Percentiles rank a stretch among this genome's conserved stretches.
Conservation (phyloP, 2,888 invertebrate species). For the Noctua fimbriata region DNA sequence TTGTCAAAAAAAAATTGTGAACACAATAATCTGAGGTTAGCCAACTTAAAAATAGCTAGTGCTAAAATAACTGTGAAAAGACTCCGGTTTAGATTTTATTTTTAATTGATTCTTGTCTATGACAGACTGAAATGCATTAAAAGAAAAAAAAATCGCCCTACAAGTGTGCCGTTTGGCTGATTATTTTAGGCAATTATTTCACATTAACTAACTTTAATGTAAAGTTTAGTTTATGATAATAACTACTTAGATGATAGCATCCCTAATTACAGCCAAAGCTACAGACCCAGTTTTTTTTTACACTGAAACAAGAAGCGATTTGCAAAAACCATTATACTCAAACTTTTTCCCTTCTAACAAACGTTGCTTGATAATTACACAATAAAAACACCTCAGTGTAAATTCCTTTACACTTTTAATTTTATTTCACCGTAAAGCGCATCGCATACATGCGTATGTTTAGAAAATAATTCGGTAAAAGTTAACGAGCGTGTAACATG, state of each 20-base stretch:
- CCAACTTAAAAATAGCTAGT: neutral
- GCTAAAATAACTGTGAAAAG: neutral
- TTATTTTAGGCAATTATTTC: neutral
- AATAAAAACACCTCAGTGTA: neutral
- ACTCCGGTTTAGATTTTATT: neutral
- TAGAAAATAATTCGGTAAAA: constrained; percentile 65
- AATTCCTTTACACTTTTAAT: constrained; percentile 3
- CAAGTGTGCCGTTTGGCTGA: neutral
- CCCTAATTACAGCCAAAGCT: too few relatives aligned
- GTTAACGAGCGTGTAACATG: constrained; percentile 69
- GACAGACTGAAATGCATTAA: too few relatives aligned
- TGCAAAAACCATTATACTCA: neutral
- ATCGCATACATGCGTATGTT: constrained; percentile 45
- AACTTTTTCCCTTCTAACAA: neutral
- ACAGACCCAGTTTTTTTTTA: neutral
- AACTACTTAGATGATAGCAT: neutral
- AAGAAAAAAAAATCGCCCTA: neutral
- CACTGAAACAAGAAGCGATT: neutral
- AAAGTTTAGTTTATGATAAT: neutral
- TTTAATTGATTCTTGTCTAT: neutral
- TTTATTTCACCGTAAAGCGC: constrained; percentile 25
- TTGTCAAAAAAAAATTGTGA: neutral
- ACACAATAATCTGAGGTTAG: neutral
- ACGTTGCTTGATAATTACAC: constrained; percentile 12
- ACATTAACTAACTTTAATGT: neutral